Evolutionary conservation across 2,113 vertebrate genomes (phyloP).

Genomic region (Alethe diademata): DNA sequence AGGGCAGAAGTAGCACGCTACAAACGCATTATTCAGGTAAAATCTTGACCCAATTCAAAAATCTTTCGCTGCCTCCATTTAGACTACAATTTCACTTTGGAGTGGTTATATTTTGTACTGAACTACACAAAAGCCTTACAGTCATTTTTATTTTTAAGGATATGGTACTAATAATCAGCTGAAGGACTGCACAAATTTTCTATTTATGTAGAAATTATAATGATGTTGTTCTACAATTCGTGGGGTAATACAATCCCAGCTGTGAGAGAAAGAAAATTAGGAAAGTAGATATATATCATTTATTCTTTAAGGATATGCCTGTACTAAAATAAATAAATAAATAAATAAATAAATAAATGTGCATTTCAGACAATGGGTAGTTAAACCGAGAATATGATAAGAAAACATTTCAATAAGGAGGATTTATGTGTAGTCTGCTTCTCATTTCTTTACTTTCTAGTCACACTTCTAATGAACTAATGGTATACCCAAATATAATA

Average conservation of each 20-base stretch:
- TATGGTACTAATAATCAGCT: not conserved
- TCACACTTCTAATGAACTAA: slow-evolving; percentile 10
- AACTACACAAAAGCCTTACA: not conserved
- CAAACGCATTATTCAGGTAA: not conserved
- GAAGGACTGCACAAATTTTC: not conserved
- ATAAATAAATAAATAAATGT: not conserved
- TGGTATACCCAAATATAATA: not conserved
- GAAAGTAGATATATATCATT: not conserved
- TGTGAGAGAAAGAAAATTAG: not conserved
- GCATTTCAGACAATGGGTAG: not conserved
- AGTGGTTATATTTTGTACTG: not conserved
- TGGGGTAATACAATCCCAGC: not conserved
- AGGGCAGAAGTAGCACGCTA: not conserved
- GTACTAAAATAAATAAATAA: not conserved
- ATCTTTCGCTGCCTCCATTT: not conserved
- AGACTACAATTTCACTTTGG: not conserved
- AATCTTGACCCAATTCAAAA: not conserved
- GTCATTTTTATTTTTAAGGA: not conserved
- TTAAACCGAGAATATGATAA: not conserved
- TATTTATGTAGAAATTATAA: not conserved
- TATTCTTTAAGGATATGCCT: not conserved
- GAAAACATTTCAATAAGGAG: not conserved
- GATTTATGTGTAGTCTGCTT: not conserved
- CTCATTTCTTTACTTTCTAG: not conserved
- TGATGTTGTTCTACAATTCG: not conserved